Percentiles rank a stretch among this genome's conserved stretches.
These are phyloP conservation scores for Pangasianodon gigas DNA, from an alignment of 2,113 vertebrate species.

Conservation along the genomic window DNA sequence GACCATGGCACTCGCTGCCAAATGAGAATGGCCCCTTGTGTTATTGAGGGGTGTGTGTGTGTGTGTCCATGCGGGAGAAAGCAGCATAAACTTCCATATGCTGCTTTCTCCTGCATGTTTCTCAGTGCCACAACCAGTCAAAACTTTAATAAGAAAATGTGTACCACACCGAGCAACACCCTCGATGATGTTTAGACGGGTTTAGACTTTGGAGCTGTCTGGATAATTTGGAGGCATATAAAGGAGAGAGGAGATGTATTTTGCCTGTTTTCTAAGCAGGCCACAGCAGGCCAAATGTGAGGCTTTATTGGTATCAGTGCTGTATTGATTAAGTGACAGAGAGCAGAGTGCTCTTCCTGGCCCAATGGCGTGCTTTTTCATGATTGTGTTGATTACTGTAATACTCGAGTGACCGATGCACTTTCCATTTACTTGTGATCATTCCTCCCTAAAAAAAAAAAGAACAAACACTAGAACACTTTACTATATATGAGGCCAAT, in stretches of 20 bases:
- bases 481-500: background rate
- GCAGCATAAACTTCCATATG: too few species aligned
- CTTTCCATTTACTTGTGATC: constrained; percentile 32
- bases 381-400: constrained; percentile 50
- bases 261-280: constrained; percentile 36
- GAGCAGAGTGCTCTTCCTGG: constrained; percentile 29
- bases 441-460: background rate
- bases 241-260: constrained; percentile 39
- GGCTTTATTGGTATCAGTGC: constrained; percentile 50
- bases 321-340: constrained; percentile 51
- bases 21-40: constrained; percentile 46
- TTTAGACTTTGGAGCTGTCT: constrained; percentile 46
- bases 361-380: constrained; percentile 21
- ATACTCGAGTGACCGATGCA: constrained; percentile 44
- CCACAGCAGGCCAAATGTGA: constrained; percentile 8
- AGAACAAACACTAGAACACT: background rate
- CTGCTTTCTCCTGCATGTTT: constrained; percentile 23
- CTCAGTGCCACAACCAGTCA: constrained; percentile 16
- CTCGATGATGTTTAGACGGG: constrained; percentile 37
- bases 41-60: background rate
- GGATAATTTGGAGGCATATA: constrained; percentile 55
- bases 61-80: background rate
- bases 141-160: constrained; percentile 44
- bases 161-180: constrained; percentile 6
- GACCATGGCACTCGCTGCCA: constrained; percentile 45